phyloP scores from a whole-genome alignment of 2,113 vertebrate species.

The Passer montanus region DNA sequence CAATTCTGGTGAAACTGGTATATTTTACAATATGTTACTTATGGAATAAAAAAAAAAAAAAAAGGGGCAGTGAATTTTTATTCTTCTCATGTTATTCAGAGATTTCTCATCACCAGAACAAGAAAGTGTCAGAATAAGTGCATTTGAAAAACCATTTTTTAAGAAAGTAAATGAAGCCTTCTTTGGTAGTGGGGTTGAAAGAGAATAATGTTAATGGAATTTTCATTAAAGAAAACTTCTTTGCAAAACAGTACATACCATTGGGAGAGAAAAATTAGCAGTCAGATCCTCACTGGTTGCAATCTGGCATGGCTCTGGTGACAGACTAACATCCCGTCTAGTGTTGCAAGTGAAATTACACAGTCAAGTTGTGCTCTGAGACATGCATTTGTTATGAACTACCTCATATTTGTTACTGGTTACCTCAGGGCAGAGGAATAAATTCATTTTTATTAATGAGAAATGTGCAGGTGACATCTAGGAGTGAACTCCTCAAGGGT shows the following conservation, averaged over 20 bases:
- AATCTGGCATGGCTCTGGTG: background rate
- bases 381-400: background rate
- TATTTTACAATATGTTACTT: background rate
- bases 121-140: background rate
- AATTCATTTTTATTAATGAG: background rate
- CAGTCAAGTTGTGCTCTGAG: background rate
- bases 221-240: background rate
- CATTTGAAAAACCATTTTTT: background rate
- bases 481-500: background rate
- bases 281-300: constrained; percentile 19
- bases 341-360: background rate
- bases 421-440: background rate
- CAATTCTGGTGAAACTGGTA: background rate
- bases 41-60: background rate
- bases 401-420: background rate
- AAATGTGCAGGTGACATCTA: background rate
- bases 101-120: background rate
- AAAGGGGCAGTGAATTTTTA: background rate
- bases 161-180: background rate
- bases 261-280: constrained; percentile 35
- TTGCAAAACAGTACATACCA: background rate
- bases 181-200: background rate
- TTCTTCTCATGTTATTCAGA: background rate
- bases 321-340: constrained; percentile 8
- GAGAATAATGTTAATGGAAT: background rate